Evolutionary conservation across 1,140 invertebrate genomes (phyloP).

Genomic region (Pararge aegeria): DNA sequence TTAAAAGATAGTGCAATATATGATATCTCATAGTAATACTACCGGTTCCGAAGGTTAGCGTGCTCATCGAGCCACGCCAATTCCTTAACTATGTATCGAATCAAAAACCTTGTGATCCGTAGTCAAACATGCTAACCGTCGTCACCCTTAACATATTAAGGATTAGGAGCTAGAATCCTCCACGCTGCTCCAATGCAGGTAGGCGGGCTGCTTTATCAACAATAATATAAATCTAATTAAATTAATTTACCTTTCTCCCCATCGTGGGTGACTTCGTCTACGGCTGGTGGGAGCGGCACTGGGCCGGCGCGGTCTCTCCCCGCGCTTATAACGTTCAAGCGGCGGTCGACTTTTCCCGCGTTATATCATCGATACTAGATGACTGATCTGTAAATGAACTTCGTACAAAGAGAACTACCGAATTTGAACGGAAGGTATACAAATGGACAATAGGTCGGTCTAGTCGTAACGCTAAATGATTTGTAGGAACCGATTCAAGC

Average conservation of each 20-base stretch:
- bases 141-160: no score
- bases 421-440: slow-evolving; percentile 19
- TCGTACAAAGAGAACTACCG: slow-evolving; percentile 16
- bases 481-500: neutral
- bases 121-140: no score
- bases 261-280: slow-evolving; percentile 46
- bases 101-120: no score
- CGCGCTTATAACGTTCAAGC: slow-evolving; percentile 57
- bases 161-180: no score
- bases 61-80: no score
- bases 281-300: slow-evolving; percentile 55
- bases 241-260: slow-evolving; percentile 62
- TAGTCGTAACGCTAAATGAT: neutral
- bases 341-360: slow-evolving; percentile 40
- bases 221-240: slow-evolving; percentile 1
- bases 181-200: no score
- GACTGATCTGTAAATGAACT: slow-evolving; percentile 10
- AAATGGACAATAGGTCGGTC: slow-evolving; percentile 19
- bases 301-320: slow-evolving; percentile 45
- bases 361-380: slow-evolving; percentile 45
- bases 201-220: neutral
- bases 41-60: no score
- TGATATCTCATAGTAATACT: no score
- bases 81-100: no score
- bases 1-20: no score